A percentile compares a stretch with the other conserved stretches of the same genome.
phyloP scores from a whole-genome alignment of 2,888 invertebrate species.

The Pyrrhosoma nymphula region DNA sequence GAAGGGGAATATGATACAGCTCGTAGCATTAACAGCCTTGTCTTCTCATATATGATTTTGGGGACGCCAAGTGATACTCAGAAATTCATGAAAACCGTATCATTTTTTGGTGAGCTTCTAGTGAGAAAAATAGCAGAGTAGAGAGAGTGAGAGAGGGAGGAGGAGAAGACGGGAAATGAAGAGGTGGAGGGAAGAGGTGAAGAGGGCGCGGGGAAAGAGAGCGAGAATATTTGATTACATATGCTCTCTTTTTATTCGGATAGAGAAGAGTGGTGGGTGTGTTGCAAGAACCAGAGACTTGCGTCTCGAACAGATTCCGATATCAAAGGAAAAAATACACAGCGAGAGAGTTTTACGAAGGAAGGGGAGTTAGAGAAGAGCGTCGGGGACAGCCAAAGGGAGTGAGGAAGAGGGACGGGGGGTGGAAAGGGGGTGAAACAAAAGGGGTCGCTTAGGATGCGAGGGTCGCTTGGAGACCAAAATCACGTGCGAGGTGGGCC shows the following conservation, averaged over 20 bases:
- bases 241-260: neutral
- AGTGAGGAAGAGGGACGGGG: neutral
- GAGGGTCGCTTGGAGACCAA: neutral
- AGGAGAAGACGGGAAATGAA: neutral
- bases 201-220: neutral
- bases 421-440: neutral
- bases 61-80: neutral
- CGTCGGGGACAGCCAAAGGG: neutral
- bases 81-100: neutral
- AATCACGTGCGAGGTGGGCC: neutral
- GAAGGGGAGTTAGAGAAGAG: neutral
- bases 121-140: neutral
- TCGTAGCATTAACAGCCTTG: neutral
- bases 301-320: slow-evolving; percentile 20
- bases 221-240: neutral
- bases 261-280: neutral
- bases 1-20: neutral
- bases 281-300: neutral
- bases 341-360: neutral
- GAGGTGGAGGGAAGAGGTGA: neutral
- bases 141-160: neutral
- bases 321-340: neutral
- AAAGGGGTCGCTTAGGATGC: neutral
- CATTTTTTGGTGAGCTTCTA: neutral
- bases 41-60: neutral